phyloP scores from a whole-genome alignment of 2,888 invertebrate genomes.

The Liopterus haemorrhoidalis region DNA sequence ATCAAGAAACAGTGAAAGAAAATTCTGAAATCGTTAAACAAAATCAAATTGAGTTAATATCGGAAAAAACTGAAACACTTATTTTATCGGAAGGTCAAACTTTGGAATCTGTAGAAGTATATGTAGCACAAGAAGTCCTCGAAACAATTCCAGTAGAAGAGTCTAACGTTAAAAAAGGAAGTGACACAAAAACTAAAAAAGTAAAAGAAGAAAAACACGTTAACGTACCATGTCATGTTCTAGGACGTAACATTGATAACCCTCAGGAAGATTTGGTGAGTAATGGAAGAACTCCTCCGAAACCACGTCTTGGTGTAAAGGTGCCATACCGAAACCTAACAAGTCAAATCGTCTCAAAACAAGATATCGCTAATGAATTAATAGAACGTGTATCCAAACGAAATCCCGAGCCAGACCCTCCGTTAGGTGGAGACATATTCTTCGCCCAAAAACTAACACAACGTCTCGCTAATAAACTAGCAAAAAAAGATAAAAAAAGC shows the following conservation, averaged over 20 bases:
- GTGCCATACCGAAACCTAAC: constrained; percentile 47
- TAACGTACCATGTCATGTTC: constrained; percentile 45
- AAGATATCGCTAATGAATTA: constrained; percentile 52
- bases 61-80: no score
- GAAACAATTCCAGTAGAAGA: no score
- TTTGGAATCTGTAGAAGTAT: no score
- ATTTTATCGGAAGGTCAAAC: no score
- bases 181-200: no score
- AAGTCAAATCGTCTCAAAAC: constrained; percentile 52
- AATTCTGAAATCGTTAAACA: no score
- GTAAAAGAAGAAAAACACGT: no score
- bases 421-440: constrained; percentile 46
- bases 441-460: constrained; percentile 53
- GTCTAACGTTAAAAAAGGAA: no score
- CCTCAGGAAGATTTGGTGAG: constrained; percentile 41
- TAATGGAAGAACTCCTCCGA: constrained; percentile 41
- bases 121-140: no score
- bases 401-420: constrained; percentile 41
- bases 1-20: no score
- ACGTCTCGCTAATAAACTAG: constrained; percentile 46
- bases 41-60: no score
- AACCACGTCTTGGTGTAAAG: constrained; percentile 46
- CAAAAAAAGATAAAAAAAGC: constrained; percentile 25
- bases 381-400: constrained; percentile 48
- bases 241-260: constrained; percentile 45